phyloP scores from a whole-genome alignment of 2,113 vertebrate species.

The Muntiacus muntjak region DNA sequence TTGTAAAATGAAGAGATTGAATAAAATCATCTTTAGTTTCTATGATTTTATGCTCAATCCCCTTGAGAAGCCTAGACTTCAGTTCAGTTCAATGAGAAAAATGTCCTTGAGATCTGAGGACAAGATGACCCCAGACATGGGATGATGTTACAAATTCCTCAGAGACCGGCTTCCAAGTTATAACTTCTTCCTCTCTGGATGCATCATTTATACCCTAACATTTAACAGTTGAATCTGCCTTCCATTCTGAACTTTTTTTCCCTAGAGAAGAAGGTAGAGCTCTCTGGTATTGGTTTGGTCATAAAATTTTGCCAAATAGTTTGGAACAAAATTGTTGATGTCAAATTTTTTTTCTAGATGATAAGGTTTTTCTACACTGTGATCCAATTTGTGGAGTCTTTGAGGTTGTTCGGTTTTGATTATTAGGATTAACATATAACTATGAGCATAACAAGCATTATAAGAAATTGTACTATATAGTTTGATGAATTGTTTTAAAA shows the following conservation, averaged over 20 bases:
- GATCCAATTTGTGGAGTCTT: not conserved
- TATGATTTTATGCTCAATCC: not conserved
- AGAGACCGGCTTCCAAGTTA: not conserved
- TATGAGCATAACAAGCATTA: not conserved
- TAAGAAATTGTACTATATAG: not conserved
- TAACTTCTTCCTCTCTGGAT: not conserved
- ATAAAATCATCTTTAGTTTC: not conserved
- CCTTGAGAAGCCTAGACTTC: not conserved
- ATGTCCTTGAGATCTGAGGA: conserved; percentile 47
- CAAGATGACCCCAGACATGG: conserved; percentile 54
- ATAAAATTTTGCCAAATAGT: not conserved
- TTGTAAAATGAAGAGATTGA: not conserved
- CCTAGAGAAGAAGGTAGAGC: not conserved
- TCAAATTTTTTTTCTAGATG: not conserved
- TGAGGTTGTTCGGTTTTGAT: not conserved
- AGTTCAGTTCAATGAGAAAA: conserved; percentile 38
- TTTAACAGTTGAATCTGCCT: not conserved
- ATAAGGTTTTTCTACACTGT: not conserved
- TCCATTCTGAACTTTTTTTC: not conserved
- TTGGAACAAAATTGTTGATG: not conserved
- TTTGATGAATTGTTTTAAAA: not conserved
- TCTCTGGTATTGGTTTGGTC: not conserved
- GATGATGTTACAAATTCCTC: conserved; percentile 49
- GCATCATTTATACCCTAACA: not conserved
- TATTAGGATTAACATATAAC: not conserved